These are phyloP conservation scores for Uloborus plumipes DNA, from an alignment of 2,888 invertebrate species.

Conservation along the genomic window DNA sequence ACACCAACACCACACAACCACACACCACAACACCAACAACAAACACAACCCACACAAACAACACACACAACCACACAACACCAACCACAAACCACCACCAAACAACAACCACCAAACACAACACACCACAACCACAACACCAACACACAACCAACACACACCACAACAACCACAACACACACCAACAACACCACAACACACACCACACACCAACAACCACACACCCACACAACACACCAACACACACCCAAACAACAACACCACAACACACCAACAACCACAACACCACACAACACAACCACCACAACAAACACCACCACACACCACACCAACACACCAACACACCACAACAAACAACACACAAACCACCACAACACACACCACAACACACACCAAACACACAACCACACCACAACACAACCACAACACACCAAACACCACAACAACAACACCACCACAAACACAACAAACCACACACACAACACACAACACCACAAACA, in stretches of 20 bases:
- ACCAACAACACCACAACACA: not conserved
- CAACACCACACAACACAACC: not conserved
- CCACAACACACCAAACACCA: not conserved
- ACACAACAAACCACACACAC: not conserved
- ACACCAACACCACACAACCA: not conserved
- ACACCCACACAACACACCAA: not conserved
- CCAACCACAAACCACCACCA: not conserved
- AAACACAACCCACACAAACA: not conserved
- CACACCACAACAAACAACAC: constrained; percentile 4
- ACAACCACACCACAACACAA: not conserved
- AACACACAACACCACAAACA: constrained; percentile 2
- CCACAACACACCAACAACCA: not conserved
- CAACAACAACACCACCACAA: not conserved
- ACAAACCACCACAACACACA: constrained; percentile 2
- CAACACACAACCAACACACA: no score
- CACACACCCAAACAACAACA: not conserved
- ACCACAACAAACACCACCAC: not conserved
- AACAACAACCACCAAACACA: no score
- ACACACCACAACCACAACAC: no score
- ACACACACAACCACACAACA: no score
- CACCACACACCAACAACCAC: not conserved
- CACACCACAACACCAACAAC: not conserved
- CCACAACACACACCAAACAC: no score
- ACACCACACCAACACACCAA: not conserved
- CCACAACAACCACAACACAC: not conserved